phyloP scores from a whole-genome alignment of 2,888 invertebrate species.

The Andrena praecox region DNA sequence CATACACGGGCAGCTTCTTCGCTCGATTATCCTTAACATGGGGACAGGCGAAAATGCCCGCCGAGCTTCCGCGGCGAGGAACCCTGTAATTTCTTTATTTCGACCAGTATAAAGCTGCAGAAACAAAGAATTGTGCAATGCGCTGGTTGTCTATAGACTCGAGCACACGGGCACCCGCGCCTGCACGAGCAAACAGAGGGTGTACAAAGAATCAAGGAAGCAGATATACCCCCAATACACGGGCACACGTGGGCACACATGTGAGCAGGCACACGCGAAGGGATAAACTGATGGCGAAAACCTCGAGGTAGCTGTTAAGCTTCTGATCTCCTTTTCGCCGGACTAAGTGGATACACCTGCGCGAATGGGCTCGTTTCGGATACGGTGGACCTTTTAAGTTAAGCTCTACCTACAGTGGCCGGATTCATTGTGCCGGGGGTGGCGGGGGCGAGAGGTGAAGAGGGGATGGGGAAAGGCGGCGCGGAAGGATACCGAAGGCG shows the following conservation, averaged over 20 bases:
- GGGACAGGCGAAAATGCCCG: not conserved
- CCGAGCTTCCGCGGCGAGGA: not conserved
- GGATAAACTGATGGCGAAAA: conserved; percentile 68
- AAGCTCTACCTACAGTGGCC: conserved; percentile 66
- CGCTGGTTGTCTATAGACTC: not conserved
- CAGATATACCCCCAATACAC: not conserved
- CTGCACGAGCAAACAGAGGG: not conserved
- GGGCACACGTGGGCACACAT: conserved; percentile 5
- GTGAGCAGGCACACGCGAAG: conserved; percentile 19
- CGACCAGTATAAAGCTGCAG: not conserved
- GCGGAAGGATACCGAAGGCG: conserved; percentile 55
- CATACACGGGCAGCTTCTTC: not conserved
- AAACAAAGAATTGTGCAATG: not conserved
- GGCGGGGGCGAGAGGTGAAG: not conserved
- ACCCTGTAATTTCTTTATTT: not conserved
- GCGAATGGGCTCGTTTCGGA: conserved; percentile 72
- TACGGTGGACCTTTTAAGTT: conserved; percentile 73
- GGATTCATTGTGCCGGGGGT: conserved; percentile 64
- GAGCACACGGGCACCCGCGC: not conserved
- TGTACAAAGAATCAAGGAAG: conserved; percentile 3
- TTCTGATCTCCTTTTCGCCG: conserved; percentile 72
- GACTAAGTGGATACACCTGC: conserved; percentile 73
- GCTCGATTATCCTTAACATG: not conserved
- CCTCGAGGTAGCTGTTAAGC: conserved; percentile 72
- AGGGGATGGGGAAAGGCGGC: conserved; percentile 23